Evolutionary conservation across 2,113 vertebrate genomes (phyloP), one percentile per base, ranked within the genome.

Genomic region (Polypterus bichir): DNA sequence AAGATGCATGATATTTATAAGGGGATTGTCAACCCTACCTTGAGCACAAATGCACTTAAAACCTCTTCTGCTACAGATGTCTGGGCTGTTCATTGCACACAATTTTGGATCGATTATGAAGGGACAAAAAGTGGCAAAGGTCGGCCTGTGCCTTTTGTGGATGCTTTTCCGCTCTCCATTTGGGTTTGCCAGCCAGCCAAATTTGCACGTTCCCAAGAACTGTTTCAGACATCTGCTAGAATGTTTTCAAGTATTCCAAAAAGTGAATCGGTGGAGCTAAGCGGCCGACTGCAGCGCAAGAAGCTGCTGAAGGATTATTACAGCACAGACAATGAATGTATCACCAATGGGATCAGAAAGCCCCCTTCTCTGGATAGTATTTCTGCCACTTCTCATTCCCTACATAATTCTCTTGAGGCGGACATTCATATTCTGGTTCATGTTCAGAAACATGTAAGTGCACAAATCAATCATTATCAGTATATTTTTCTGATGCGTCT

Each of bases 91-190:
- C 88, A 95, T 73, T 97, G 93, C 72, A 86, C 93, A 48, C 96
- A 99, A 65, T 98, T 99, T 80, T 99, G 96, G 96, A 81, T 97
- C 67, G 96, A 99, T 81, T 99, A 90, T 0, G 96, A 98, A 76
- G 92, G 91, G 60, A 85, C 73, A 0, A 89, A 84, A 7, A 89
- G 90, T 45, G 90, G 92, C 2, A 91, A 86, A 68, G 92, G 92
- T 6, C 76, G 95, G 4, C 95, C 94, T 1, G 2, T 97, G 72
- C 90, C 81, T 47, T 99, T 95, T 60, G 85, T 99, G 56, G 96
- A 99, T 70, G 89, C 96, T 5, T 98, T 99, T 64, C 96, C 96
- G 0, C 86, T 99, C 59, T 91, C 92, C 0, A 27, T 96, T 70
- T 99, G 96, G 96, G 87, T 92, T 11, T 93, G 92, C 74, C 91